Evolutionary conservation across 2,888 invertebrate genomes (phyloP).

Genomic region (Campoplex capitator): DNA sequence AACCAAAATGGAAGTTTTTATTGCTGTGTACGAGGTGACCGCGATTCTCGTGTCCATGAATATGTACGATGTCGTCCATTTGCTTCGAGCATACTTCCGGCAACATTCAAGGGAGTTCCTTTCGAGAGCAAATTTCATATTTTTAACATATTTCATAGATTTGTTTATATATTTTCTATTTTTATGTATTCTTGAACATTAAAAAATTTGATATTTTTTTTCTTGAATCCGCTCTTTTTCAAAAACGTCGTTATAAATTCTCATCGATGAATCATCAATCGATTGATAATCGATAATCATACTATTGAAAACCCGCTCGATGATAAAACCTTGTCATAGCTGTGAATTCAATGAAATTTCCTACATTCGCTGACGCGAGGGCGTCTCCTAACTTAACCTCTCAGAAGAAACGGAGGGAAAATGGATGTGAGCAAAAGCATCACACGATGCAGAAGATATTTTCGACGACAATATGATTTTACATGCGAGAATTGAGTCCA

Average conservation of each 20-base stretch:
- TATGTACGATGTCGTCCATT: neutral
- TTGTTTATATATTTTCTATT: too few species aligned
- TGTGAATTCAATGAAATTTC: neutral
- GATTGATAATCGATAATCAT: too few species aligned
- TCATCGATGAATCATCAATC: too few species aligned
- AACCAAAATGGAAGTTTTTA: neutral
- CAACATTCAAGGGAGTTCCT: neutral
- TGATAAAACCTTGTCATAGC: neutral
- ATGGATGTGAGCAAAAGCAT: neutral
- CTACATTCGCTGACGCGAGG: neutral
- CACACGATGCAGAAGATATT: neutral
- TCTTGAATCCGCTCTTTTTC: too few species aligned
- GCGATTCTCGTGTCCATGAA: slow-evolving; percentile 19
- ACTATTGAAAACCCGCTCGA: neutral
- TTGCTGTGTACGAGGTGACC: neutral
- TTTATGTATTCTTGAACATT: too few species aligned
- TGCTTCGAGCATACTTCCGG: slow-evolving; percentile 13
- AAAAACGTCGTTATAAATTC: too few species aligned
- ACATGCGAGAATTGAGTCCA: neutral
- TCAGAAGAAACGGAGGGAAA: neutral
- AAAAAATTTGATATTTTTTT: neutral
- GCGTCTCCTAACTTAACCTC: neutral
- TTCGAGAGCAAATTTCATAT: neutral
- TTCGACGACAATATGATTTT: neutral
- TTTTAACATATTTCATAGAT: too few species aligned